phyloP scores from a whole-genome alignment of 2,113 vertebrate species.

The Numenius arquata region DNA sequence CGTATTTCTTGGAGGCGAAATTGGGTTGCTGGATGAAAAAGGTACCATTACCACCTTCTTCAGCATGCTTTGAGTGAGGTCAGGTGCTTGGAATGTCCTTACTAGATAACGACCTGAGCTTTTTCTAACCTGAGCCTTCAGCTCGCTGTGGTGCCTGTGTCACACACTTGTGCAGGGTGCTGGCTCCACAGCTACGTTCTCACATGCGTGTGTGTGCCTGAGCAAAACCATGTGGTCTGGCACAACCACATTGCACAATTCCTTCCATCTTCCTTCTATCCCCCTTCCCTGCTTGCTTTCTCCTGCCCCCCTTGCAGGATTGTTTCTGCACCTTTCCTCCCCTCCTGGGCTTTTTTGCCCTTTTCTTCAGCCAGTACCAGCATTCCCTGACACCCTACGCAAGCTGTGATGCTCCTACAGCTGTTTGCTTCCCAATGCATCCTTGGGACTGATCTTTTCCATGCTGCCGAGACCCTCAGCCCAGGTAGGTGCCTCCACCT shows the following conservation, averaged over 20 bases:
- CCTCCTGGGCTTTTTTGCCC: neutral
- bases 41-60: accelerated
- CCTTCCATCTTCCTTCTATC: neutral
- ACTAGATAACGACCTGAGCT: too few relatives aligned
- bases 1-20: neutral
- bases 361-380: neutral
- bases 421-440: neutral
- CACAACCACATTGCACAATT: neutral
- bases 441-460: neutral
- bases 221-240: accelerated
- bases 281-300: neutral
- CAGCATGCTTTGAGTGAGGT: neutral
- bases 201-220: accelerated
- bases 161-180: neutral
- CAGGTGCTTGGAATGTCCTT: neutral
- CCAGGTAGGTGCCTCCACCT: neutral
- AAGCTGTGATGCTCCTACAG: neutral
- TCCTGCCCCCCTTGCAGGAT: neutral
- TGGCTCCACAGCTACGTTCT: neutral
- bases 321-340: neutral
- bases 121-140: neutral
- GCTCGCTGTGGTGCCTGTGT: accelerated
- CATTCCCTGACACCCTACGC: neutral
- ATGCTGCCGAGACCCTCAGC: neutral
- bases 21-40: neutral